These are phyloP conservation scores for Platysteira castanea DNA, from an alignment of 2,113 vertebrate genomes.

Conservation along the genomic window DNA sequence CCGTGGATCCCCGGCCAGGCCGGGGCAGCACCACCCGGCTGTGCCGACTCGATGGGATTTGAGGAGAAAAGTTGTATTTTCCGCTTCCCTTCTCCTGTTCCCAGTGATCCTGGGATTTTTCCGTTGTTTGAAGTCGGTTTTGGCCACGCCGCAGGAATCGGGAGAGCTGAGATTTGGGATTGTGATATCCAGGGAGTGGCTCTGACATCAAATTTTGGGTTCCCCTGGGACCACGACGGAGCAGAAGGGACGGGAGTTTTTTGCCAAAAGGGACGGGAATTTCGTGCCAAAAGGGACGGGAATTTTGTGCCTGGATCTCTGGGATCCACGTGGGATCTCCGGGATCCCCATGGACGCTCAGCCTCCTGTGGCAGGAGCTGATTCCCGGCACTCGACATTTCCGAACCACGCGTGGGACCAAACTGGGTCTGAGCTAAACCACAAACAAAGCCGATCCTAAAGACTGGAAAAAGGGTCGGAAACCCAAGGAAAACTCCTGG, in stretches of 20 bases:
- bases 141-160: not conserved
- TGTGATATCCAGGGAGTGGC: not conserved
- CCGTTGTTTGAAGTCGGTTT: not conserved
- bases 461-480: accelerated
- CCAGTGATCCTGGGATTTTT: not conserved
- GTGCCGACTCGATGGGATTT: not conserved
- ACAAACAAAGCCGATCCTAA: not conserved
- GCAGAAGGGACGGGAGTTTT: not conserved
- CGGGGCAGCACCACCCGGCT: too few relatives aligned
- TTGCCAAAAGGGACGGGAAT: not conserved
- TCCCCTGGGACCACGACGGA: not conserved
- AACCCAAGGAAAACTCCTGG: not conserved
- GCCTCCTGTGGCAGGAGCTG: not conserved
- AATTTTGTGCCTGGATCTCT: not conserved
- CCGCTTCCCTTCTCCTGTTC: not conserved
- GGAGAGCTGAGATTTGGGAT: not conserved
- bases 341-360: not conserved
- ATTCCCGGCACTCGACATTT: not conserved
- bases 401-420: accelerated
- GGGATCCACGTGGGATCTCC: not conserved
- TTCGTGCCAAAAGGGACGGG: not conserved
- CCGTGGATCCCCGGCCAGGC: too few relatives aligned
- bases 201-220: not conserved
- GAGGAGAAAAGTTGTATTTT: not conserved
- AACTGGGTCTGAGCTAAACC: not conserved